Evolutionary conservation across 2,888 invertebrate species (phyloP).

Genomic region (Sturmia bella): DNA sequence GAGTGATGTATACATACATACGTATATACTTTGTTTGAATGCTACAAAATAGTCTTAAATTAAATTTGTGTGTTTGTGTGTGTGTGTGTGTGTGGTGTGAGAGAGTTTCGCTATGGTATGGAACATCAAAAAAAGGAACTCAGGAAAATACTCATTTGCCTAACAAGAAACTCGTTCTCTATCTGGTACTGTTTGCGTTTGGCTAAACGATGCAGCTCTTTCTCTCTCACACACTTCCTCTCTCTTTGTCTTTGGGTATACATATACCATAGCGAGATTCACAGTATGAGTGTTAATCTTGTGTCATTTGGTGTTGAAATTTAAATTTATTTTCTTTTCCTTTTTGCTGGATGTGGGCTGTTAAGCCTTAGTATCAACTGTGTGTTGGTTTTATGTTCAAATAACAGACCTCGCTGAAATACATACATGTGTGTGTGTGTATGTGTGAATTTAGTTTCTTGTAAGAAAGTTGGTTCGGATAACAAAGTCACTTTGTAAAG

Average conservation of each 20-base stretch:
- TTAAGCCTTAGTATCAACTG: neutral
- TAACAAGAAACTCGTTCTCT: too few relatives aligned
- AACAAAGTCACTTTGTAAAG: neutral
- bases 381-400: slow-evolving; percentile 9
- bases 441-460: too few relatives aligned
- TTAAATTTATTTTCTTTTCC: slow-evolving; percentile 1
- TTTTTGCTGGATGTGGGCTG: slow-evolving; percentile 44
- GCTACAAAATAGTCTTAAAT: slow-evolving; percentile 1
- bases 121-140: neutral
- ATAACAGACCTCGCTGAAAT: too few relatives aligned
- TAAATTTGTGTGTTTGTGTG: slow-evolving; percentile 4
- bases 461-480: neutral
- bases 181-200: too few relatives aligned
- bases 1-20: too few relatives aligned
- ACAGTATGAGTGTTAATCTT: slow-evolving; percentile 35
- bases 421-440: neutral
- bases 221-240: neutral
- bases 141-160: neutral
- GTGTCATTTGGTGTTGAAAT: slow-evolving; percentile 38
- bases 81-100: neutral
- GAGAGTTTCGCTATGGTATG: slow-evolving; percentile 14
- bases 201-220: neutral
- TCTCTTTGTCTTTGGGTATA: neutral
- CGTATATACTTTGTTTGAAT: neutral
- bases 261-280: slow-evolving; percentile 10